Conservation (phyloP, 2,113 vertebrate genomes). For the Hypanus sabinus region DNA sequence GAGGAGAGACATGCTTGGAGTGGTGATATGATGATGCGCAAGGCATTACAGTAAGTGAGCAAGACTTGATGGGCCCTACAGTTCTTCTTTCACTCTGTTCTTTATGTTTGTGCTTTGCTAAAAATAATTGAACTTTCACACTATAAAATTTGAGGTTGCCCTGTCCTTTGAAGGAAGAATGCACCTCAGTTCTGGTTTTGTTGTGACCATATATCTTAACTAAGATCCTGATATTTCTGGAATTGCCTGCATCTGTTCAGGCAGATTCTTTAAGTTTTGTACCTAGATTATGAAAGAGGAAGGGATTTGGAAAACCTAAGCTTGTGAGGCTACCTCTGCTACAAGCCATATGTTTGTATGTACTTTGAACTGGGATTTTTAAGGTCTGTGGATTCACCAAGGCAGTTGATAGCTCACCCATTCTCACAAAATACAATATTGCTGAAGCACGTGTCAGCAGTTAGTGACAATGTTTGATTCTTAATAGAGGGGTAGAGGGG, state of each 20-base stretch:
- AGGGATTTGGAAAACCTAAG: neutral
- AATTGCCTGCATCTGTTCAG: neutral
- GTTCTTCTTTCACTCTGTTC: neutral
- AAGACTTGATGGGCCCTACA: neutral
- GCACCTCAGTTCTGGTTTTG: neutral
- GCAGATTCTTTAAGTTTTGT: neutral
- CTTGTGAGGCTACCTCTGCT: no score
- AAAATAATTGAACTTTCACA: neutral
- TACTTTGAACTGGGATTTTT: no score
- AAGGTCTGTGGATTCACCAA: neutral
- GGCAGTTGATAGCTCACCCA: neutral
- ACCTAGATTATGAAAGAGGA: neutral
- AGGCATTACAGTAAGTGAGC: neutral
- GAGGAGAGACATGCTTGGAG: neutral
- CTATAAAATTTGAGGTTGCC: neutral
- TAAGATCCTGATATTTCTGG: slow-evolving; percentile 16
- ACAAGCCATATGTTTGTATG: no score
- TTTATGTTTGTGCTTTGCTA: neutral
- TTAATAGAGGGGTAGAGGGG: neutral
- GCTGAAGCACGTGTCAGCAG: neutral
- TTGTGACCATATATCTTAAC: neutral
- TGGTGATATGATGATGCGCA: neutral
- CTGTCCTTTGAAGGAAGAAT: neutral
- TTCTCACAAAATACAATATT: neutral
- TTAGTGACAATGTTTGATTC: neutral